A percentile compares a stretch with the other conserved stretches of the same genome.
These are phyloP conservation scores for Cantharis rustica DNA, from an alignment of 2,888 invertebrate genomes.

Conservation along the genomic window DNA sequence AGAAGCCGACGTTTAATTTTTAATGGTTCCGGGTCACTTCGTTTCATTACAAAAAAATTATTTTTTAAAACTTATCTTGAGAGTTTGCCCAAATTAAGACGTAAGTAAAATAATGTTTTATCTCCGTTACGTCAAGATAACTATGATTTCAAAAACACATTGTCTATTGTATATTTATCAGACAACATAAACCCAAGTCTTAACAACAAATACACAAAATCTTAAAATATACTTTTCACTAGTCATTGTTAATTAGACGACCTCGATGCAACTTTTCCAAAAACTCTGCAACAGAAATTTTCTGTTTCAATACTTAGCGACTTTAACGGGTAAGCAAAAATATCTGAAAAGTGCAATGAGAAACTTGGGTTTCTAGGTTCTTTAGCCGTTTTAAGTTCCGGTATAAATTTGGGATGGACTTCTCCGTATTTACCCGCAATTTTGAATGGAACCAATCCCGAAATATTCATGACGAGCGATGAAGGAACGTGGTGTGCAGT, in stretches of 20 bases:
- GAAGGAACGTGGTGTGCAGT: constrained; percentile 68
- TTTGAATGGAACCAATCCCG: constrained; percentile 52
- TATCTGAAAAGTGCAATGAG: no score
- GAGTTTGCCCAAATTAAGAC: not conserved
- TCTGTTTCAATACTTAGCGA: constrained; percentile 38
- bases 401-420: constrained; percentile 61
- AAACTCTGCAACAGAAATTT: not conserved
- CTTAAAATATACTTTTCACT: not conserved
- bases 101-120: not conserved
- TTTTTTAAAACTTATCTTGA: not conserved
- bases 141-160: not conserved
- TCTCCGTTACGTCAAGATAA: not conserved
- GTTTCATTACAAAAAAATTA: not conserved
- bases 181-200: not conserved
- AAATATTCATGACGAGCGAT: constrained; percentile 58
- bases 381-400: constrained; percentile 45
- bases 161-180: not conserved
- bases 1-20: not conserved
- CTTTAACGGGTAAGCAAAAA: constrained; percentile 44
- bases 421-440: constrained; percentile 63
- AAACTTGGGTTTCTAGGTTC: constrained; percentile 40
- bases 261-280: not conserved
- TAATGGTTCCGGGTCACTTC: not conserved
- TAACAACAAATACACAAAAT: not conserved
- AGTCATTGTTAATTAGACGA: not conserved